A percentile compares a stretch with the other conserved stretches of the same genome.
Conservation (phyloP, 2,888 invertebrate genomes). For the Pheosia gnoma region DNA sequence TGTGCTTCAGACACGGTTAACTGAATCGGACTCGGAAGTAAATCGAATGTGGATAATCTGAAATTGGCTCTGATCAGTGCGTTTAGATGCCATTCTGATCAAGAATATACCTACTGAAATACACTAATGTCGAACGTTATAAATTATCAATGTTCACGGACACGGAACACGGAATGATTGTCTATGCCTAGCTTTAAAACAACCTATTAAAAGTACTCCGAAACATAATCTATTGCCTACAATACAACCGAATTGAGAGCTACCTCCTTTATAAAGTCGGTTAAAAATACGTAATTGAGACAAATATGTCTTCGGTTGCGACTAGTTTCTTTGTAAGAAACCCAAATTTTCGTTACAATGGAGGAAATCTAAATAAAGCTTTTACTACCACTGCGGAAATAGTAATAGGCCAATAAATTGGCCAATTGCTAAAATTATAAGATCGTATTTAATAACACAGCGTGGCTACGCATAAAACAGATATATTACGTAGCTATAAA, state of each 20-base stretch:
- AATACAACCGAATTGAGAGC: too few relatives aligned
- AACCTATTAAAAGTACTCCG: too few relatives aligned
- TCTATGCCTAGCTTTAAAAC: too few relatives aligned
- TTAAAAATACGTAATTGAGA: constrained; percentile 6
- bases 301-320: constrained; percentile 30
- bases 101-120: not conserved
- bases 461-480: too few relatives aligned
- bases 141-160: too few relatives aligned
- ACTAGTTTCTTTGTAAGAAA: constrained; percentile 21
- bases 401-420: too few relatives aligned
- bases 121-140: not conserved
- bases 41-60: constrained; percentile 26
- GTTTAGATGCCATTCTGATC: not conserved
- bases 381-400: not conserved
- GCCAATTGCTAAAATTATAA: too few relatives aligned
- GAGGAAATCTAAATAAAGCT: not conserved
- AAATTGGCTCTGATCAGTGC: constrained; percentile 9
- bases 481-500: too few relatives aligned
- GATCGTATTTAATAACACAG: too few relatives aligned
- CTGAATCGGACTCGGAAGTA: constrained; percentile 33
- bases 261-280: too few relatives aligned
- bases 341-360: constrained; percentile 29
- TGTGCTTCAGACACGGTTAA: constrained; percentile 23
- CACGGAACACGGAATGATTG: too few relatives aligned
- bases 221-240: too few relatives aligned